Percentiles rank a stretch among this genome's conserved stretches.
Conservation (phyloP, 2,113 vertebrate species). For the Vidua chalybeata region DNA sequence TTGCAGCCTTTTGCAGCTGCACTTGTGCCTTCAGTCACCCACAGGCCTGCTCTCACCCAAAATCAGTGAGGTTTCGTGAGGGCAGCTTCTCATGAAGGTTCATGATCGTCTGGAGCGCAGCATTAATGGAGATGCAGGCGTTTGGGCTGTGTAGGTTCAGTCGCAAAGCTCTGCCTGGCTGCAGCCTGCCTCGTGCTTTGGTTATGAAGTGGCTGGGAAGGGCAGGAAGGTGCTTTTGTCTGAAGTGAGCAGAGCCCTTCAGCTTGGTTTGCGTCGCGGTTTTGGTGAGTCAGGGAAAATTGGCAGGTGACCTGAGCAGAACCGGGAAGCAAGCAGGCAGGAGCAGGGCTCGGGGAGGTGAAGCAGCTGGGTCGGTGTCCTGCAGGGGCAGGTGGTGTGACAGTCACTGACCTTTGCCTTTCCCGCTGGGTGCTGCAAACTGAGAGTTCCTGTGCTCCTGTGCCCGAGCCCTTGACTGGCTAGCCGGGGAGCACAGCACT, state of each 20-base stretch:
- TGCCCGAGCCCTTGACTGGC: rapidly evolving
- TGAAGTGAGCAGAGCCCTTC: background rate
- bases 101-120: rapidly evolving
- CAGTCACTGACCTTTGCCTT: background rate
- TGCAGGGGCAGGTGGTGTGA: background rate
- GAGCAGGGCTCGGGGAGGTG: background rate
- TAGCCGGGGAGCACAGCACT: background rate
- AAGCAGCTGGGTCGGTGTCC: background rate
- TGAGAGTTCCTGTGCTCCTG: background rate
- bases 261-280: rapidly evolving
- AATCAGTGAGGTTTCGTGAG: background rate
- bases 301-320: rapidly evolving
- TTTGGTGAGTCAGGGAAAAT: background rate
- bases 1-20: background rate
- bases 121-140: rapidly evolving
- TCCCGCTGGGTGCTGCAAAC: background rate
- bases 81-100: background rate
- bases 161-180: background rate
- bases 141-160: background rate
- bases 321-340: background rate
- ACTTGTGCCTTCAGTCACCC: background rate
- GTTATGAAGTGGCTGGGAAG: background rate
- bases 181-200: rapidly evolving
- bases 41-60: background rate
- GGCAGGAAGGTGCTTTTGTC: background rate